Conservation (phyloP, 1,140 invertebrate genomes). For the Trissolcus basalis region DNA sequence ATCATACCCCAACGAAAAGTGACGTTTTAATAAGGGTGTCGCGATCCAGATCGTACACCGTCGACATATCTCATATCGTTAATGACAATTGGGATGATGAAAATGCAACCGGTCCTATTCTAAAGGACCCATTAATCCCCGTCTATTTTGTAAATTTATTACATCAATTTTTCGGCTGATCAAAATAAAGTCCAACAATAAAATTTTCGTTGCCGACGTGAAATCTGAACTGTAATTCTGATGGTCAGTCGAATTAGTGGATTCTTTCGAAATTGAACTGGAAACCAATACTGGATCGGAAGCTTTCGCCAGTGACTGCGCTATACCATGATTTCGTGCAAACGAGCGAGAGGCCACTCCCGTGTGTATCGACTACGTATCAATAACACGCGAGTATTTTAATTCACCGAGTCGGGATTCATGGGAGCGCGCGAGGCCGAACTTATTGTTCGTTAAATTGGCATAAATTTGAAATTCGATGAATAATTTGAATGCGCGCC, state of each 20-base stretch:
- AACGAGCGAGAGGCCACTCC: conserved; percentile 1
- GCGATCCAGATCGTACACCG: conserved; percentile 19
- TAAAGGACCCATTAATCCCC: background rate
- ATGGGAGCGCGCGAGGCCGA: background rate
- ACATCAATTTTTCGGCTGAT: too few relatives aligned
- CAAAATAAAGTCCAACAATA: too few relatives aligned
- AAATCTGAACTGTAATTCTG: too few relatives aligned
- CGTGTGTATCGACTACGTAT: background rate
- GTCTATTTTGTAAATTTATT: background rate
- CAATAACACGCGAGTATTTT: conserved; percentile 8
- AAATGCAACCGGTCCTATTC: background rate
- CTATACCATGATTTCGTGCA: background rate
- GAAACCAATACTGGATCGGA: too few relatives aligned
- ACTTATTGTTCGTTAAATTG: conserved; percentile 17
- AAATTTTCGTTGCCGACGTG: too few relatives aligned
- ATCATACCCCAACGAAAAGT: conserved; percentile 18
- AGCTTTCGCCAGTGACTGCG: conserved; percentile 9
- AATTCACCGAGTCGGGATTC: conserved; percentile 3
- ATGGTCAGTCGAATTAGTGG: too few relatives aligned
- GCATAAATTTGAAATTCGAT: conserved; percentile 24
- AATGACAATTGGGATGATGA: conserved; percentile 4
- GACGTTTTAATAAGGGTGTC: conserved; percentile 27
- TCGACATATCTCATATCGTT: conserved; percentile 22
- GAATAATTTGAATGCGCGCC: background rate
- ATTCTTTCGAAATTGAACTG: background rate